Conservation (phyloP, 2,797 vertebrate species). For the Chloroceryle inda region DNA sequence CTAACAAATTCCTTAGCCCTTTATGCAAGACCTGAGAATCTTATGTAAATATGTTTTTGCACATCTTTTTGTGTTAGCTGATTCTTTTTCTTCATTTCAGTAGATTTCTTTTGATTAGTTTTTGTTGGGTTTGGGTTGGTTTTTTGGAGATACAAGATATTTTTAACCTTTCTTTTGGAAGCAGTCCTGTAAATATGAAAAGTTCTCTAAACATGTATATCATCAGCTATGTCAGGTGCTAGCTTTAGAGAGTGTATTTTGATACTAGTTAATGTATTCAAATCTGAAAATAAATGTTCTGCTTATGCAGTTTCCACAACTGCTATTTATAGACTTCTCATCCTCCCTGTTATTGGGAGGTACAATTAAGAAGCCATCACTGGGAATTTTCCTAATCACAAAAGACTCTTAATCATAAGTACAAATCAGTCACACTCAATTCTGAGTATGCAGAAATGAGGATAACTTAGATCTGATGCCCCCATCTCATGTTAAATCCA, state of each 20-base stretch:
- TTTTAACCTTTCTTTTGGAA: neutral
- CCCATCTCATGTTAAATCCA: neutral
- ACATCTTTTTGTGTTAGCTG: neutral
- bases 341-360: neutral
- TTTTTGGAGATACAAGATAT: neutral
- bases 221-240: neutral
- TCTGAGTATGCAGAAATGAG: neutral
- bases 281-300: conserved; percentile 34
- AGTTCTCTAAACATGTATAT: neutral
- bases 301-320: neutral
- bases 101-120: neutral
- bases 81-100: neutral
- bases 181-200: neutral
- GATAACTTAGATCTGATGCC: neutral
- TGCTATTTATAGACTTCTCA: conserved; percentile 32
- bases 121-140: neutral
- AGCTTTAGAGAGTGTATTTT: conserved; percentile 4
- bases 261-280: conserved; percentile 29
- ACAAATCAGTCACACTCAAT: neutral
- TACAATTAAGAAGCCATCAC: conserved; percentile 53
- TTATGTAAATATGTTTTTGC: neutral
- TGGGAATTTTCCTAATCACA: conserved; percentile 58
- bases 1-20: neutral
- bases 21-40: neutral
- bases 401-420: conserved; percentile 28